phyloP scores from a whole-genome alignment of 2,797 vertebrate species.

The Merluccius polli region DNA sequence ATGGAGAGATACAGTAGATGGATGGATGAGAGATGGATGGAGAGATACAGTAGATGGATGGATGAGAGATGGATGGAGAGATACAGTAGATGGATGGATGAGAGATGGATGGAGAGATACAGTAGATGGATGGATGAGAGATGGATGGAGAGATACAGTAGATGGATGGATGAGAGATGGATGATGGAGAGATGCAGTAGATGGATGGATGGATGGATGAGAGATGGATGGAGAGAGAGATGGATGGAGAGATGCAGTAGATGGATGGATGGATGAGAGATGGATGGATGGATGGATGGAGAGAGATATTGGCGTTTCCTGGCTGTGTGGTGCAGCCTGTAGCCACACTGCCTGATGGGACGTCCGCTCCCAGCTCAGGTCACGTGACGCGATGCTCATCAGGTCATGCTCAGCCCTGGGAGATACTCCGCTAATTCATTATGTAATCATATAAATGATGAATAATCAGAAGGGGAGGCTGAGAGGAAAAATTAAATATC shows the following conservation, averaged over 20 bases:
- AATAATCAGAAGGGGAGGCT: constrained; percentile 41
- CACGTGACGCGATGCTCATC: constrained; percentile 33
- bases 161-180: neutral
- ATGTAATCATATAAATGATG: constrained; percentile 14
- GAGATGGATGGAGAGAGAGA: constrained; percentile 21
- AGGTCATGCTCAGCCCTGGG: constrained; percentile 20
- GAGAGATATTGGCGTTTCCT: constrained; percentile 9
- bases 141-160: no score
- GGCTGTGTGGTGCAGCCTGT: constrained; percentile 16
- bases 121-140: no score
- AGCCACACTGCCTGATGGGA: constrained; percentile 32
- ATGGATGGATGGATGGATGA: neutral
- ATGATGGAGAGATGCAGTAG: neutral
- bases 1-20: no score
- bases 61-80: no score
- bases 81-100: no score
- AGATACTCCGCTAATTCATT: constrained; percentile 24
- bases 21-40: no score
- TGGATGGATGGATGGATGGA: constrained; percentile 12
- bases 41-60: no score
- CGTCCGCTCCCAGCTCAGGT: constrained; percentile 35
- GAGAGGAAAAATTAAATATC: constrained; percentile 31
- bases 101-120: no score
- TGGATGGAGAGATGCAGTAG: constrained; percentile 7
- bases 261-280: neutral